Evolutionary conservation across 1,140 invertebrate genomes (phyloP), one percentile per base, ranked within the genome.

Genomic region (Elysia chlorotica): DNA sequence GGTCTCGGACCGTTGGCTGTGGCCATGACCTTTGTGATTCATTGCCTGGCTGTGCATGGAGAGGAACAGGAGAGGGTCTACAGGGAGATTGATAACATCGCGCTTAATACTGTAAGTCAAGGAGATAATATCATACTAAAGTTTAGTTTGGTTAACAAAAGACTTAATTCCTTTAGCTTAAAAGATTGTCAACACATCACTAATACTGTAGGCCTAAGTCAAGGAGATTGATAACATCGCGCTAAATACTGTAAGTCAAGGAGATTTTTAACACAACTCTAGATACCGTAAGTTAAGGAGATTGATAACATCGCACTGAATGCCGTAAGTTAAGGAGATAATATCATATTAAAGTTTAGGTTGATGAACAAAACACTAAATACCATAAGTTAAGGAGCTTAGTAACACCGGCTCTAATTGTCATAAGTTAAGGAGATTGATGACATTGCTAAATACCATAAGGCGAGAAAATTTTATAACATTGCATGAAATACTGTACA

Each of bases 21-120:
- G 2, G 21, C 65, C 41, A n/a, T 67, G 48, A 67, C 65, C 41
- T 67, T 67, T 25, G 53, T 38, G n/a, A 23, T 67, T n/a, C 56
- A 67, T 33, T 37, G 36, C 28, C 14, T 67, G 48, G 65, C 65
- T n/a, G 65, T 56, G 2, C 56, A 67, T 33, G 37, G 2, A 14
- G 28, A 28, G 25, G 65, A 67, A 21, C 65, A 67, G 28, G 36
- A 37, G 23, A 25, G 65, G 2, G 6, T 67, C 19, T 30, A 53
- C 6, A 25, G 5, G 21, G 65, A 67, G 25, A 25, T 67, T 25
- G 65, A 56, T 2, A 33, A 25, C 14, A n/a, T 56, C 19, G 36
- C 30, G 33, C 14, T n/a, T 31, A 6, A 10, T 31, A 67, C 53
- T 38, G 65, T 67, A 4, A 67, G 65, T 65, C 10, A 10, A 48